A percentile compares a stretch with the other conserved stretches of the same genome.
phyloP scores from a whole-genome alignment of 2,113 vertebrate species.

The Sphaerodactylus townsendi region DNA sequence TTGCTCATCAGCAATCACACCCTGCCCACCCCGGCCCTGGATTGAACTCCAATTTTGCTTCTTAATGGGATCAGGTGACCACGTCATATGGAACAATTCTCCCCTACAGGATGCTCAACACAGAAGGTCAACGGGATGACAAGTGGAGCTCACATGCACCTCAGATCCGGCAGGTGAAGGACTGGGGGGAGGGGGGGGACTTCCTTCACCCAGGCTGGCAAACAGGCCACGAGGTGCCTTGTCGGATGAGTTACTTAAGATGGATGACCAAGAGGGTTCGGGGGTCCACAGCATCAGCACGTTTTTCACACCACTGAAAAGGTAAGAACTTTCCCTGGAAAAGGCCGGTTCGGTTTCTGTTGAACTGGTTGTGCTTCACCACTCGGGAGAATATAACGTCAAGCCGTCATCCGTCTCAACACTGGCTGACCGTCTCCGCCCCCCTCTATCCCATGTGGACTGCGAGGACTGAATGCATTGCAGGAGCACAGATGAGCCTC shows the following conservation, averaged over 20 bases:
- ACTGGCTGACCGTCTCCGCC: fast-evolving
- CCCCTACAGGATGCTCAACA: slow-evolving; percentile 59
- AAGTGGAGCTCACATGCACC: too few species aligned
- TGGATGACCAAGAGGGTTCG: neutral
- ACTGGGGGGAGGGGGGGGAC: neutral
- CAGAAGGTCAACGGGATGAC: neutral
- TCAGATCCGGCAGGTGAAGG: neutral
- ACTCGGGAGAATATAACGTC: neutral
- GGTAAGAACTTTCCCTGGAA: neutral
- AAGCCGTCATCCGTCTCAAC: neutral
- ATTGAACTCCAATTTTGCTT: neutral
- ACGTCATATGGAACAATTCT: neutral
- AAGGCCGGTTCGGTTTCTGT: neutral
- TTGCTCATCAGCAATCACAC: neutral
- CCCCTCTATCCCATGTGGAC: neutral
- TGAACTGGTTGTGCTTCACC: fast-evolving
- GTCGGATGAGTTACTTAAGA: neutral
- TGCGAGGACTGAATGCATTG: neutral
- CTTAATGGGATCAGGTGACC: neutral
- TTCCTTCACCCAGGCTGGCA: neutral
- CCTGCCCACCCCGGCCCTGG: neutral
- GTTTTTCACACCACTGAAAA: neutral
- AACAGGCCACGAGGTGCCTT: too few species aligned
- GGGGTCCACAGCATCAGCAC: too few species aligned
- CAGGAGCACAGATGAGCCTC: fast-evolving